These are phyloP conservation scores for Lates japonicus DNA, from an alignment of 2,797 vertebrate genomes.

Conservation along the genomic window DNA sequence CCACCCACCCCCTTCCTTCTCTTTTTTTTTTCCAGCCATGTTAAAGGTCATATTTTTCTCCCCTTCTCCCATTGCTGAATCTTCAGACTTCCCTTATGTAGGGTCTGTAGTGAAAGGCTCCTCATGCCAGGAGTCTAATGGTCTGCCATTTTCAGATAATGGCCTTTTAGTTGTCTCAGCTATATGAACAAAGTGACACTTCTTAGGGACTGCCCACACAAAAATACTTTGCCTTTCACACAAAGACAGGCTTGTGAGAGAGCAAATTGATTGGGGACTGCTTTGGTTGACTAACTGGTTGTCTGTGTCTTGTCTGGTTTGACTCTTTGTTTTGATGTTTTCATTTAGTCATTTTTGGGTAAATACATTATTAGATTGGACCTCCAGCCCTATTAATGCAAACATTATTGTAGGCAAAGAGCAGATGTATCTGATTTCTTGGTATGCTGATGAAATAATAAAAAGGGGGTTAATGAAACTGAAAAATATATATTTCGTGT, in stretches of 20 bases:
- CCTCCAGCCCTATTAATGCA: neutral
- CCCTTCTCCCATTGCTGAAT: constrained; percentile 60
- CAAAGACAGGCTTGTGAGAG: constrained; percentile 19
- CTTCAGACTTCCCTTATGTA: constrained; percentile 68
- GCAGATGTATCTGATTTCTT: neutral
- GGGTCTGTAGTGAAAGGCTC: constrained; percentile 57
- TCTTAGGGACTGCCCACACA: constrained; percentile 75
- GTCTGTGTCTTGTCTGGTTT: constrained; percentile 7
- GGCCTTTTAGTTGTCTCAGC: constrained; percentile 70
- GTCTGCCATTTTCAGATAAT: constrained; percentile 77
- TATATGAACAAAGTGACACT: constrained; percentile 60
- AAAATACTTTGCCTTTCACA: constrained; percentile 63
- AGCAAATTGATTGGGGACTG: neutral
- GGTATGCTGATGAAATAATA: neutral
- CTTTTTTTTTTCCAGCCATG: constrained; percentile 34
- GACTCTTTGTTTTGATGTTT: neutral
- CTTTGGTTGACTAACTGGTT: neutral
- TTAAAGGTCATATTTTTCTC: constrained; percentile 59
- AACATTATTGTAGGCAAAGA: neutral
- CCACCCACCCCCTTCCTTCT: neutral
- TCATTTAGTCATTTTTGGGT: neutral
- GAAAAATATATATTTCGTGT: neutral
- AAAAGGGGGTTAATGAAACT: neutral
- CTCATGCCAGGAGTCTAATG: constrained; percentile 71
- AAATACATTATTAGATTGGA: neutral